phyloP scores from a whole-genome alignment of 2,113 vertebrate genomes.

The Orthonyx spaldingii region DNA sequence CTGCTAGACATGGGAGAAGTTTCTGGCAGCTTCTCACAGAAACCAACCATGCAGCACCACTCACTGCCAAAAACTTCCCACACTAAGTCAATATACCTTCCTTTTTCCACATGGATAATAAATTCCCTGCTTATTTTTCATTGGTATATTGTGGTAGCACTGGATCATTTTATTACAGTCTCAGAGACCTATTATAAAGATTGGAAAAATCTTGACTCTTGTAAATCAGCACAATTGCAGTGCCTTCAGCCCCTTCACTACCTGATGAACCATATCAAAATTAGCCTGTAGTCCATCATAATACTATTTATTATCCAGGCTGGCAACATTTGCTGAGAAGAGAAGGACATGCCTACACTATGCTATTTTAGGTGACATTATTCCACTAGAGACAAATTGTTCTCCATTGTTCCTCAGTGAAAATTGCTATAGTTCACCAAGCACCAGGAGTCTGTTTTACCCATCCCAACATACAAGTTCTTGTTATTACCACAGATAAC shows the following conservation, averaged over 20 bases:
- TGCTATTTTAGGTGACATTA: background rate
- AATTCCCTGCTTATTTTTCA: background rate
- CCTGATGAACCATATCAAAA: background rate
- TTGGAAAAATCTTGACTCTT: background rate
- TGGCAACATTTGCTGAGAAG: background rate
- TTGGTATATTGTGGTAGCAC: background rate
- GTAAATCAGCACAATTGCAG: background rate
- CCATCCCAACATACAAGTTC: background rate
- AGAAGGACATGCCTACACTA: background rate
- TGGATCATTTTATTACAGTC: background rate
- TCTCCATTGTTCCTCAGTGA: background rate
- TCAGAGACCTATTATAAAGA: background rate
- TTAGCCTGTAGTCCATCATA: background rate
- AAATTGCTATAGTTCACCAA: background rate
- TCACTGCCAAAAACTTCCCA: background rate
- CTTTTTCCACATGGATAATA: background rate
- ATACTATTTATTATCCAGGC: background rate
- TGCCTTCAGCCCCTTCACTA: background rate
- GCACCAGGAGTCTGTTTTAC: background rate
- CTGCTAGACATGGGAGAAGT: background rate
- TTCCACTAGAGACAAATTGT: background rate
- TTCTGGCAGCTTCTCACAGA: background rate
- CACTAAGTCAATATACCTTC: background rate
- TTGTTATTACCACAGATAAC: background rate
- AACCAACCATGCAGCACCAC: background rate